A percentile compares a stretch with the other conserved stretches of the same genome.
Conservation (phyloP, 2,888 invertebrate species). For the Andrena haemorrhoa region DNA sequence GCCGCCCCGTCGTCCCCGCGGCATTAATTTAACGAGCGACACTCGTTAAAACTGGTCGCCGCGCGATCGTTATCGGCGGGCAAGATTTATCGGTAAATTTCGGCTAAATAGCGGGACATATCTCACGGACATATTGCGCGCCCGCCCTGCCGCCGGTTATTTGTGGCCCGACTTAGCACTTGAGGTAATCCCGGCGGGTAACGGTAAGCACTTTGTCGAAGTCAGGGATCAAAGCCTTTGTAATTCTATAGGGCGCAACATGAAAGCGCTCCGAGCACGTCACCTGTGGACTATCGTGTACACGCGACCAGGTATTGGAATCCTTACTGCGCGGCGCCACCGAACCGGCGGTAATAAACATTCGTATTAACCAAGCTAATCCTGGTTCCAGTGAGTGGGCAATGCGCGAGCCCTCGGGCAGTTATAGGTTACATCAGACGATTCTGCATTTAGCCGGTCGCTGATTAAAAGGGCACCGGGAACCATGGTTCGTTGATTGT, state of each 20-base stretch:
- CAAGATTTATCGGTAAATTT: constrained; percentile 21
- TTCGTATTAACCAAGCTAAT: constrained; percentile 10
- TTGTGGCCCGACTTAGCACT: constrained; percentile 29
- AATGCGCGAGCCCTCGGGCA: background rate
- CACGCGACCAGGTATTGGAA: constrained; percentile 9
- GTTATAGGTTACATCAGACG: background rate
- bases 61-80: background rate
- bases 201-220: constrained; percentile 46
- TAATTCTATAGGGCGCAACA: constrained; percentile 55
- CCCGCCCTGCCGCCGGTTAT: constrained; percentile 18
- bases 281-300: constrained; percentile 20
- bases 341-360: constrained; percentile 5
- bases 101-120: constrained; percentile 5
- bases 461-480: constrained; percentile 42
- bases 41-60: background rate
- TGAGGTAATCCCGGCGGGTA: constrained; percentile 43
- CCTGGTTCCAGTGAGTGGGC: background rate
- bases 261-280: constrained; percentile 50
- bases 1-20: background rate
- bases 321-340: background rate
- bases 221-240: constrained; percentile 67
- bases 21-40: constrained; percentile 10
- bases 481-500: background rate
- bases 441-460: background rate
- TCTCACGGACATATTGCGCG: constrained; percentile 33